phyloP scores from a whole-genome alignment of 2,797 vertebrate species.

The Perdix hodgsoniae region DNA sequence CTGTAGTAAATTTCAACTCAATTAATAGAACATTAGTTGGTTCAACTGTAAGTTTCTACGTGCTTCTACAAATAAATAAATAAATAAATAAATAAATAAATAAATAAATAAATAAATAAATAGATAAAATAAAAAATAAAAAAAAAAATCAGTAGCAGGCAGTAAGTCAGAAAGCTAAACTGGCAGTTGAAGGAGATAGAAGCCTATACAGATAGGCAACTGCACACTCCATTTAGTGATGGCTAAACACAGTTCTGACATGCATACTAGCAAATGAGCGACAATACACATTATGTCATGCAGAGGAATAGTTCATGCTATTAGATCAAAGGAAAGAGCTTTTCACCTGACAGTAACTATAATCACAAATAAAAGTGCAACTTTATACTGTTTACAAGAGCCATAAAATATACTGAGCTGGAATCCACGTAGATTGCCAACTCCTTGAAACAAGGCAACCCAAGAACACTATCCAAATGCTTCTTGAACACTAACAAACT shows the following conservation, averaged over 20 bases:
- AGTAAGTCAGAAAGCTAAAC: background rate
- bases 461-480: background rate
- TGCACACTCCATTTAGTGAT: background rate
- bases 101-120: too few species aligned
- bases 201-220: background rate
- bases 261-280: rapidly evolving
- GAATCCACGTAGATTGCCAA: background rate
- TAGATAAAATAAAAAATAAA: background rate
- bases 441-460: background rate
- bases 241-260: background rate
- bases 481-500: background rate
- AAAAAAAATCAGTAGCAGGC: background rate
- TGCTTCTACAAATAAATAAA: background rate
- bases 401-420: background rate
- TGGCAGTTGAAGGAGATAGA: background rate
- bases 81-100: too few species aligned
- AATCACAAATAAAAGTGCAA: background rate
- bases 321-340: background rate
- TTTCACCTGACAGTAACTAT: background rate
- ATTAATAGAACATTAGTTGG: background rate
- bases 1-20: background rate
- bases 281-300: rapidly evolving
- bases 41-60: background rate
- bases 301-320: background rate
- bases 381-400: background rate